Evolutionary conservation across 2,888 invertebrate genomes (phyloP).

Genomic region (Keiferia lycopersicella): DNA sequence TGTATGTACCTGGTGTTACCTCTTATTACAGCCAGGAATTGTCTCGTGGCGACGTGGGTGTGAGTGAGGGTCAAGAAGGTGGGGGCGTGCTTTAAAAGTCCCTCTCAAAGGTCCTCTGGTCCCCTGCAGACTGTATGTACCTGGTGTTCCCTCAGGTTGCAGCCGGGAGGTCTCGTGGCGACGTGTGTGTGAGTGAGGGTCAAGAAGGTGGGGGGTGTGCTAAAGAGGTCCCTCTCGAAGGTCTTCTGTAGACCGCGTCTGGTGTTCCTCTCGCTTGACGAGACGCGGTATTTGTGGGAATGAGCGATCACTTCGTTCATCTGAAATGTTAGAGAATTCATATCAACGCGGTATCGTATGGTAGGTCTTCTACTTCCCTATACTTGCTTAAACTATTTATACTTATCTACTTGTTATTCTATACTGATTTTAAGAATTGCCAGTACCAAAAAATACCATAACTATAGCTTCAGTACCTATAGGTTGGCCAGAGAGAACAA

Average conservation of each 20-base stretch:
- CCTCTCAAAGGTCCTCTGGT: too few relatives aligned
- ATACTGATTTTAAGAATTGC: too few relatives aligned
- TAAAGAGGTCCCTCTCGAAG: constrained; percentile 50
- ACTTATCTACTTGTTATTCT: too few relatives aligned
- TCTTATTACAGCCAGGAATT: too few relatives aligned
- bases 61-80: background rate
- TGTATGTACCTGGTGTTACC: constrained; percentile 53
- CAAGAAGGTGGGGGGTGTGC: constrained; percentile 61
- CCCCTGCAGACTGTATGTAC: background rate
- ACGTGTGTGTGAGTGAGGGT: constrained; percentile 70
- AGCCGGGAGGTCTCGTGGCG: constrained; percentile 68
- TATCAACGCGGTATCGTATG: too few relatives aligned
- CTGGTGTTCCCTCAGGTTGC: constrained; percentile 54
- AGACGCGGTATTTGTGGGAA: constrained; percentile 70
- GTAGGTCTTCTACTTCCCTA: too few relatives aligned
- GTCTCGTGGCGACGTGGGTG: too few relatives aligned
- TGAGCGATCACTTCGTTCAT: constrained; percentile 72
- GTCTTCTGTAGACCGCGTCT: constrained; percentile 55
- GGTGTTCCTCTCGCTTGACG: constrained; percentile 63
- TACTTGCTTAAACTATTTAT: too few relatives aligned
- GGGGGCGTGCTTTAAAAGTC: too few relatives aligned
- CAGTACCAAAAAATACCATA: too few relatives aligned
- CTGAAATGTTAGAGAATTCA: constrained; percentile 42
- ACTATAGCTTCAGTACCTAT: too few relatives aligned
- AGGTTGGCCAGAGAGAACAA: too few relatives aligned